These are phyloP conservation scores for Myiothlypis chrysogaster DNA, from an alignment of 2,797 vertebrate genomes.

Conservation along the genomic window DNA sequence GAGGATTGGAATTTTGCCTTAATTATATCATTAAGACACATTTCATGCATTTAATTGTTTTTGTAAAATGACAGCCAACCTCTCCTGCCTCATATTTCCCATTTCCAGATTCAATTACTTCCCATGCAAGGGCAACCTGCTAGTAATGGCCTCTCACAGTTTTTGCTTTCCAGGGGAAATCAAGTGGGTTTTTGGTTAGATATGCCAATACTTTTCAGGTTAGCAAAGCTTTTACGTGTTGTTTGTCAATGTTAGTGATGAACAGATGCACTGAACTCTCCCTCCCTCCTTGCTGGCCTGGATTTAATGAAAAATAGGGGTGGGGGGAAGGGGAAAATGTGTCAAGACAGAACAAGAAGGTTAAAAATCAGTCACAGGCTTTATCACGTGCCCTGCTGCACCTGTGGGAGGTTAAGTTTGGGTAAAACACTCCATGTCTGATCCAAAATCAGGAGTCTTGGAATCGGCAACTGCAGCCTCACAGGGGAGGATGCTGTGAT, in stretches of 20 bases:
- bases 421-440: neutral
- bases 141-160: constrained; percentile 44
- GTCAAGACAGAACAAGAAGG: neutral
- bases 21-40: constrained; percentile 59
- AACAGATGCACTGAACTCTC: neutral
- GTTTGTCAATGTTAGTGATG: constrained; percentile 4
- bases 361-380: neutral
- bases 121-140: constrained; percentile 12
- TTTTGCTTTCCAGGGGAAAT: constrained; percentile 48
- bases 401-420: neutral
- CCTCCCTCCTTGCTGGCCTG: neutral
- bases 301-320: neutral
- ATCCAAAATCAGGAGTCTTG: neutral
- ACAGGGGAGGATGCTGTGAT: neutral
- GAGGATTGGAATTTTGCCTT: constrained; percentile 53
- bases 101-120: constrained; percentile 57
- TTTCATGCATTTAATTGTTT: constrained; percentile 64
- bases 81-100: constrained; percentile 28
- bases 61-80: constrained; percentile 53
- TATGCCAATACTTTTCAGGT: constrained; percentile 31
- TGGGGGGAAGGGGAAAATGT: neutral
- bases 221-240: neutral
- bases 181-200: constrained; percentile 43
- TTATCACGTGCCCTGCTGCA: neutral
- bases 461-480: neutral